Evolutionary conservation across 2,113 vertebrate species (phyloP), one percentile per base, ranked within the genome.

Genomic region (Lamprotornis superbus): DNA sequence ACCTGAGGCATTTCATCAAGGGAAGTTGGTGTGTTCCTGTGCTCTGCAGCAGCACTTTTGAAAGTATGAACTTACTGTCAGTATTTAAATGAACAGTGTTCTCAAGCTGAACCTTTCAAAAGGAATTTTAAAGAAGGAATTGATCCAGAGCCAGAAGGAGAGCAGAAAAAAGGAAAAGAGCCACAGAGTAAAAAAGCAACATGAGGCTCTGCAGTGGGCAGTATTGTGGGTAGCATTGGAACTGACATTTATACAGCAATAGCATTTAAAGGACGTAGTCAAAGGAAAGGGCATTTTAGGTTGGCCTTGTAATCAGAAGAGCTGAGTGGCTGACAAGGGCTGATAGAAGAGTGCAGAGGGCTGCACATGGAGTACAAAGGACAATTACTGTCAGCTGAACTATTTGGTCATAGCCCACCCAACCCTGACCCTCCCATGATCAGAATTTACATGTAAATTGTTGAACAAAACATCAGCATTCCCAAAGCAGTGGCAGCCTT

Each of bases 61-160:
- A 68, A 92, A 52, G 40, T 64, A 84, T 21, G 65, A 92, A 71
- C 63, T 55, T 74, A 49, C 85, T 90, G 64, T 70, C 47, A 70
- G 47, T 16, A 75, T 69, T 76, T 86, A 89, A 95, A 92, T 84
- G 89, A 92, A 78, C 23, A 55, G 37, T 16, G 50, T 69, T 94
- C 75, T 89, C 73, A 71, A 75, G 83, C 49, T 50, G 78, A 95
- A 93, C 61, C 23, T 87, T 91, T 93, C 91, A 82, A 92, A 95
- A 87, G 20, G 61, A 95, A 37, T 76, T 94, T 94, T 87, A 87
- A 78, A 79, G 64, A 70, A 89, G 44, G 15, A 91, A 67, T 40
- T 92, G 40, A n/a, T 84, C 49, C 61, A 82, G 52, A 82, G 60
- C 59, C 69, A 91, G 60, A 75, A 77, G 39, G 24, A 63, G 18